These are phyloP conservation scores for Nymphicus hollandicus DNA, from an alignment of 2,113 vertebrate species.

Conservation along the genomic window DNA sequence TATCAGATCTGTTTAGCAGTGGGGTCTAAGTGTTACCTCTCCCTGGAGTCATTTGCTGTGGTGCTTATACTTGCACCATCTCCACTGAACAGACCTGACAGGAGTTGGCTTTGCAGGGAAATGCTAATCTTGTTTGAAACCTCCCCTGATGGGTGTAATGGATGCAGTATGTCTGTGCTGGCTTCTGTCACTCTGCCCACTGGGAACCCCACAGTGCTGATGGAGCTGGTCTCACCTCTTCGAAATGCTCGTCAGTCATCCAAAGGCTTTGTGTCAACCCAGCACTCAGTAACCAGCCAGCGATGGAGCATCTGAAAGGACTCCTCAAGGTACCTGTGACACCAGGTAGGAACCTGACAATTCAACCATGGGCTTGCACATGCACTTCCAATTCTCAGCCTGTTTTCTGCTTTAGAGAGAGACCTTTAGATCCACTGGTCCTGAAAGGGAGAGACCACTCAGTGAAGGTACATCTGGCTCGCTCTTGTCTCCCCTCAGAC, in stretches of 20 bases:
- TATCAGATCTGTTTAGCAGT: not conserved
- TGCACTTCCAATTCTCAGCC: not conserved
- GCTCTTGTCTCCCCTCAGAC: not conserved
- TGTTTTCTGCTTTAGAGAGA: not conserved
- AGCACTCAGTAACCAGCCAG: not conserved
- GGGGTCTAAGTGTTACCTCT: not conserved
- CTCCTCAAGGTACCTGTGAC: not conserved
- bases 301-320: not conserved
- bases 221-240: not conserved
- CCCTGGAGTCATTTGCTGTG: too few species aligned
- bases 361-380: accelerated
- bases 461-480: not conserved
- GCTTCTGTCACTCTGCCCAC: accelerated
- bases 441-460: not conserved
- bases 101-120: not conserved
- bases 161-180: not conserved
- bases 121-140: not conserved
- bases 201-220: not conserved
- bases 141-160: not conserved
- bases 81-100: not conserved
- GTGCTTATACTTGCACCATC: not conserved
- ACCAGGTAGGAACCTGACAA: not conserved
- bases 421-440: not conserved
- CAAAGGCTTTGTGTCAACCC: not conserved
- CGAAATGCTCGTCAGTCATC: not conserved